Conservation (phyloP, 2,797 vertebrate genomes). For the Epinephelus coioides region DNA sequence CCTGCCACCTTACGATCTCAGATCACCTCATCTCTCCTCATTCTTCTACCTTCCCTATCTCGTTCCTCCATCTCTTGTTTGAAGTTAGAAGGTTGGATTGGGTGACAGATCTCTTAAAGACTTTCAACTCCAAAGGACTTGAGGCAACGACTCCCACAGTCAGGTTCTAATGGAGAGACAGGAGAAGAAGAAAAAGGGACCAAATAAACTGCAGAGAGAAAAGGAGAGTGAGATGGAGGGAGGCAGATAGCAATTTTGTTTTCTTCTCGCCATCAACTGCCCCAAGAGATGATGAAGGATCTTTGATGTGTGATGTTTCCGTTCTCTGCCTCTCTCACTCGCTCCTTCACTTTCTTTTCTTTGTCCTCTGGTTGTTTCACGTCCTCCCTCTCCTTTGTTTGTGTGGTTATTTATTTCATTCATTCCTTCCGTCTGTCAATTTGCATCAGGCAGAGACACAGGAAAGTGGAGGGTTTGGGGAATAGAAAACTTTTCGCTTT, state of each 20-base stretch:
- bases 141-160: slow-evolving; percentile 68
- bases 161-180: slow-evolving; percentile 67
- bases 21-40: slow-evolving; percentile 52
- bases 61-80: slow-evolving; percentile 61
- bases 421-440: slow-evolving; percentile 74
- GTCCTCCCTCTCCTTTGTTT: slow-evolving; percentile 69
- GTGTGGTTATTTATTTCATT: slow-evolving; percentile 77
- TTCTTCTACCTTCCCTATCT: slow-evolving; percentile 59
- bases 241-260: slow-evolving; percentile 74
- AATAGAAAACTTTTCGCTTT: slow-evolving; percentile 64
- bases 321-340: slow-evolving; percentile 55
- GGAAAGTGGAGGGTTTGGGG: slow-evolving; percentile 59
- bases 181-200: slow-evolving; percentile 54
- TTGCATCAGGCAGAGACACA: slow-evolving; percentile 69
- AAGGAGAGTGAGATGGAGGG: slow-evolving; percentile 44
- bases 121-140: slow-evolving; percentile 79
- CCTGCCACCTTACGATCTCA: slow-evolving; percentile 55
- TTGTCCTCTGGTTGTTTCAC: slow-evolving; percentile 73
- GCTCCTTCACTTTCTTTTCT: slow-evolving; percentile 37
- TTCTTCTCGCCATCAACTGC: slow-evolving; percentile 66
- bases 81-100: slow-evolving; percentile 58
- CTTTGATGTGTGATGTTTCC: slow-evolving; percentile 82
- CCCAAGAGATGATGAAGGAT: slow-evolving; percentile 76
- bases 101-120: slow-evolving; percentile 72
- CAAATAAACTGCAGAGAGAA: slow-evolving; percentile 58